These are phyloP conservation scores for Podarcis muralis DNA, from an alignment of 2,113 vertebrate species.

Conservation along the genomic window DNA sequence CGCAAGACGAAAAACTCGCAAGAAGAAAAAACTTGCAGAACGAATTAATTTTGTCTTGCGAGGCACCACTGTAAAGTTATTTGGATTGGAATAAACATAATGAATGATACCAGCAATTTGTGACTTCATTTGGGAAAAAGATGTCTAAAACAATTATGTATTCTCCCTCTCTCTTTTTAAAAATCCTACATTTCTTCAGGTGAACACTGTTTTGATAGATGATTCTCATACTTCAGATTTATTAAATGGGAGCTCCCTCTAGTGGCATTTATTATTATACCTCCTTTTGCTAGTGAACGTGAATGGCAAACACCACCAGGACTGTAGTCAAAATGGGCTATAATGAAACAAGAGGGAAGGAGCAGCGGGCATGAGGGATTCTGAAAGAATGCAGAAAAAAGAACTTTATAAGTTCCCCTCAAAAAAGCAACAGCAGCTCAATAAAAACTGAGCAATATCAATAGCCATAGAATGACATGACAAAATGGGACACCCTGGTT, in stretches of 20 bases:
- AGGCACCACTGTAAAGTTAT: no score
- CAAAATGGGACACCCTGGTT: not conserved
- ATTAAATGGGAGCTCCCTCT: constrained; percentile 35
- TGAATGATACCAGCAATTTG: not conserved
- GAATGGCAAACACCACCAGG: not conserved
- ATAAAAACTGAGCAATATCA: not conserved
- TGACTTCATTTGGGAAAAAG: not conserved
- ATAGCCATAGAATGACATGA: no score
- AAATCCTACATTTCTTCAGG: not conserved
- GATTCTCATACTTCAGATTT: not conserved
- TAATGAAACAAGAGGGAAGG: not conserved
- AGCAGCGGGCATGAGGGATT: not conserved
- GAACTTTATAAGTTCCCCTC: not conserved
- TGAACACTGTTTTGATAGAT: not conserved
- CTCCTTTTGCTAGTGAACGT: not conserved
- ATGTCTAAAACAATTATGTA: not conserved
- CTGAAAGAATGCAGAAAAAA: not conserved
- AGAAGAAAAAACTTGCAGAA: no score
- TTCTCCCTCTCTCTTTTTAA: not conserved
- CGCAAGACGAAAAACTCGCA: no score
- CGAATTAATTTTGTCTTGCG: no score
- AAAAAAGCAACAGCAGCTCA: not conserved
- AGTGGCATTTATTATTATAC: not conserved
- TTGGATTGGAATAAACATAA: not conserved
- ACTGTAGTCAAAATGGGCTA: not conserved